phyloP scores from a whole-genome alignment of 2,888 invertebrate genomes.

The Hyppa rectilinea region DNA sequence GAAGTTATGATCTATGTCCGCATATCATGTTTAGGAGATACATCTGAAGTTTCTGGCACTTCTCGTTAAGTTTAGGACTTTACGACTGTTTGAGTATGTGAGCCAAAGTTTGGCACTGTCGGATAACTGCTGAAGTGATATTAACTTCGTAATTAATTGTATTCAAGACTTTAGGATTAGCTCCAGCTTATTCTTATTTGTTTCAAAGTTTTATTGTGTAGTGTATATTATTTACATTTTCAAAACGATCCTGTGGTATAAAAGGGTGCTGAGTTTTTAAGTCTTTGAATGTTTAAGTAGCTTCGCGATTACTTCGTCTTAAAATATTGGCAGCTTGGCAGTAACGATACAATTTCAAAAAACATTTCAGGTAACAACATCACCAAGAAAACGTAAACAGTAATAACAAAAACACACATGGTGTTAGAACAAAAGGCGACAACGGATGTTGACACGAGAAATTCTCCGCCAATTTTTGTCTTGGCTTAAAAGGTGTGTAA shows the following conservation, averaged over 20 bases:
- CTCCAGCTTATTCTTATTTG: conserved; percentile 25
- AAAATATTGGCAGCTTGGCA: conserved; percentile 6
- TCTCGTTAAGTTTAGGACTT: conserved; percentile 48
- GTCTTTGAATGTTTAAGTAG: conserved; percentile 27
- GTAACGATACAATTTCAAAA: conserved; percentile 16
- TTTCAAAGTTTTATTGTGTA: conserved; percentile 12
- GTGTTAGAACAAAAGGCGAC: conserved; percentile 48
- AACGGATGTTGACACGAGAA: conserved; percentile 68
- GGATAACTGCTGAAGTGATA: conserved; percentile 50
- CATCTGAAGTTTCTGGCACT: conserved; percentile 45
- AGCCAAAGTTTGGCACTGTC: conserved; percentile 39
- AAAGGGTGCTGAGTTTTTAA: conserved; percentile 29
- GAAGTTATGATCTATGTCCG: conserved; percentile 34
- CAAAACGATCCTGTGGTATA: neutral
- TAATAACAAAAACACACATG: conserved; percentile 51
- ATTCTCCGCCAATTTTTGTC: conserved; percentile 67
- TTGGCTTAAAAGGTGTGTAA: conserved; percentile 82
- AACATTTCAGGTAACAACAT: conserved; percentile 34
- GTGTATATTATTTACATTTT: conserved; percentile 21
- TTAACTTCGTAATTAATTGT: conserved; percentile 59
- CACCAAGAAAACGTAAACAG: conserved; percentile 49
- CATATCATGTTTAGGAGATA: conserved; percentile 60
- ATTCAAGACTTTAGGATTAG: conserved; percentile 29
- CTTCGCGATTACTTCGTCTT: neutral
- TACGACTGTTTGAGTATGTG: conserved; percentile 49